Evolutionary conservation across 2,888 invertebrate species (phyloP), one percentile per base, ranked within the genome.

Genomic region (Spodoptera littoralis): DNA sequence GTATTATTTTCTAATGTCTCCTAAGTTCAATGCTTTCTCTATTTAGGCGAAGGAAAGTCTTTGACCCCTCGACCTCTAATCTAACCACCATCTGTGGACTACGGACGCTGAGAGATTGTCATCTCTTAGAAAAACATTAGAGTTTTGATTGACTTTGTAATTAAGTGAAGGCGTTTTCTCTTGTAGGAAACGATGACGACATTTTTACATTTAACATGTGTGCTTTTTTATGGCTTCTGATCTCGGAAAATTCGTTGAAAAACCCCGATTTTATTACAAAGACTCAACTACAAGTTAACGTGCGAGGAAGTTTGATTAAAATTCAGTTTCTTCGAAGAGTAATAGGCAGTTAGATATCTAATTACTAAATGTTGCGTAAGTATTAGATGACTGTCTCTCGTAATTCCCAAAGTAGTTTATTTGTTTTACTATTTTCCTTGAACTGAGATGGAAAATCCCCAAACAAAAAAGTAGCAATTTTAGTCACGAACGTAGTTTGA

Each of bases 31-130:
- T 48, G 22, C 24, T 67, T 53, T 65, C 73, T 51, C 73, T 65
- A 61, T 75, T 75, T 73, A 84, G 85, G 84, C 83, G 83, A 80
- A 83, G 84, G 88, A 88, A 88, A 88, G 88, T 77, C 22, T 52
- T 58, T 59, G 58, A 65, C 84, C 72, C 47, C 44, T 45, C 70
- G 83, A 85, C 80, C 87, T 80, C 52, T 77, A 74, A 81, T 79
- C 81, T 82, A 73, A 2, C 73, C 76, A 51, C 54, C 70, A 58
- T 60, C 71, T 75, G 45, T 45, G 42, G 50, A 57, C 57, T 36
- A n/a, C 30, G 43, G 43, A 51, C 27, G 13, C 36, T 41, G 36
- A 36, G 41, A 49, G 58, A 72, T 65, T 60, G 52, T 53, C 9
- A 48, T 30, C 13, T 54, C 50, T 59, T 54, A 50, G n/a, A 45